Evolutionary conservation across 2,888 invertebrate genomes (phyloP).

Genomic region (Azorinus chamasolen): DNA sequence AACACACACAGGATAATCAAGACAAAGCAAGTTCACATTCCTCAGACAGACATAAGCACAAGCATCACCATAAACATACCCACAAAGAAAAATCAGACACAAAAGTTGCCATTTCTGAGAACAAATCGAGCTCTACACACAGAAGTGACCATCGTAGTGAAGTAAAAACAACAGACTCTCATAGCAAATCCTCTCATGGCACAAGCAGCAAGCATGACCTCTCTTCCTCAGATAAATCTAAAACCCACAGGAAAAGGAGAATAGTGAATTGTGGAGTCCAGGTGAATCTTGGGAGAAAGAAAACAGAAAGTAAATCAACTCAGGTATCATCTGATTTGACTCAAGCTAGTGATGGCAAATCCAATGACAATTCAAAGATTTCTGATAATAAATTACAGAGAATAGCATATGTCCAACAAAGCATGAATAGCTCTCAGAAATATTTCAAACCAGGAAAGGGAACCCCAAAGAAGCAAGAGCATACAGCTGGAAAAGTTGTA

Average conservation of each 20-base stretch:
- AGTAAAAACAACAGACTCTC: conserved; percentile 18
- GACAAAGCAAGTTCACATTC: too few species aligned
- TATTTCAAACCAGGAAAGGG: conserved; percentile 36
- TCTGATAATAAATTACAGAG: conserved; percentile 59
- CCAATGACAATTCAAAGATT: conserved; percentile 20
- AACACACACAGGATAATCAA: too few species aligned
- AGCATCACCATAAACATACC: conserved; percentile 27
- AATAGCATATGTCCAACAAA: conserved; percentile 64
- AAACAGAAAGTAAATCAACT: conserved; percentile 72
- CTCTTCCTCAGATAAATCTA: conserved; percentile 37
- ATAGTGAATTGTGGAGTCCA: conserved; percentile 79
- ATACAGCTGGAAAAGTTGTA: conserved; percentile 22
- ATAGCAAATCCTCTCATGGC: conserved; percentile 11
- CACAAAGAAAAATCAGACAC: conserved; percentile 1
- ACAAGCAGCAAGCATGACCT: not conserved
- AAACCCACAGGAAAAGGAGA: conserved; percentile 42
- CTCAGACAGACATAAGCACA: conserved; percentile 15
- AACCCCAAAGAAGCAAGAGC: conserved; percentile 40
- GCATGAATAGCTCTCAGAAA: conserved; percentile 41
- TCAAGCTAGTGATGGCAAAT: conserved; percentile 1
- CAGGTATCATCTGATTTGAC: conserved; percentile 66
- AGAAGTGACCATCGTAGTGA: conserved; percentile 30
- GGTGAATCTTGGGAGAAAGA: conserved; percentile 70
- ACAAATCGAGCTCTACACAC: not conserved
- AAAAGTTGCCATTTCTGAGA: not conserved